A percentile compares a stretch with the other conserved stretches of the same genome.
phyloP scores from a whole-genome alignment of 2,888 invertebrate species.

The Xestobium rufovillosum region DNA sequence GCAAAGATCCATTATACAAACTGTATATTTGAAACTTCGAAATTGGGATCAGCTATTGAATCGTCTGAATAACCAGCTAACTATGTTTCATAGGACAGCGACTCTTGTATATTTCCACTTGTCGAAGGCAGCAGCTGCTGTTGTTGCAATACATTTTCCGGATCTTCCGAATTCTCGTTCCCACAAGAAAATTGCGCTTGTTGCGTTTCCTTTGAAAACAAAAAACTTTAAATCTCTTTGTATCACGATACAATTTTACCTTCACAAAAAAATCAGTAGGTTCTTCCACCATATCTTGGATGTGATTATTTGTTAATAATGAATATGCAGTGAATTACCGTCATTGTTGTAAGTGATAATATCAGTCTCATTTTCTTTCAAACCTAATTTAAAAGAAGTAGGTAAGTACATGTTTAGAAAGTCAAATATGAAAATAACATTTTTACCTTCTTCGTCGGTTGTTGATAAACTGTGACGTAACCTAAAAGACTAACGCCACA shows the following conservation, averaged over 20 bases:
- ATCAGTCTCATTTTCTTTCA: not conserved
- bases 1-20: too few relatives aligned
- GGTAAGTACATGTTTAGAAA: too few relatives aligned
- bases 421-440: too few relatives aligned
- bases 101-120: too few relatives aligned
- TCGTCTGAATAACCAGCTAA: too few relatives aligned
- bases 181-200: not conserved
- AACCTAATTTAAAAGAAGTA: conserved; percentile 2
- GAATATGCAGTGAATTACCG: not conserved
- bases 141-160: not conserved
- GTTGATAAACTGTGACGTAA: too few relatives aligned
- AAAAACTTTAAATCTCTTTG: not conserved
- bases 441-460: too few relatives aligned
- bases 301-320: not conserved
- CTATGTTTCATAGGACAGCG: too few relatives aligned
- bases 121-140: too few relatives aligned
- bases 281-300: conserved; percentile 3
- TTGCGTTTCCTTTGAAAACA: not conserved
- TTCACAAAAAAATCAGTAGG: not conserved
- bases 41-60: conserved; percentile 3
- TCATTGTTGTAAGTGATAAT: not conserved
- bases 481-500: too few relatives aligned
- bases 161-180: conserved; percentile 2
- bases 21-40: too few relatives aligned
- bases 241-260: not conserved